A percentile compares a stretch with the other conserved stretches of the same genome.
Evolutionary conservation across 2,797 vertebrate species (phyloP).

Genomic region (Sus cebifrons): DNA sequence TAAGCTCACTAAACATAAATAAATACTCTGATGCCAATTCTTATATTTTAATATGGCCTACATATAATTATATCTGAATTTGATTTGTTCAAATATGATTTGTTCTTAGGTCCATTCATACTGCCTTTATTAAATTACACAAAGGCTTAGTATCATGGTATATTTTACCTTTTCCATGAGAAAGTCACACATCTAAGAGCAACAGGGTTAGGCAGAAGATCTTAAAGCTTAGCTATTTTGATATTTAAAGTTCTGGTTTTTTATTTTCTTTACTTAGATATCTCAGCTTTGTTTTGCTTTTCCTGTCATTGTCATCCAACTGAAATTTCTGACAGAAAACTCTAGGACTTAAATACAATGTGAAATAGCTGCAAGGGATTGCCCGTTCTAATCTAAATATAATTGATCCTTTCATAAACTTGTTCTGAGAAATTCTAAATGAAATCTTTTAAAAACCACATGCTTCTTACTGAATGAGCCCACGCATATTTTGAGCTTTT

Average conservation of each 20-base stretch:
- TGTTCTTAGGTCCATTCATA: slow-evolving; percentile 43
- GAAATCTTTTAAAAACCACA: slow-evolving; percentile 79
- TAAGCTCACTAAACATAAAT: slow-evolving; percentile 33
- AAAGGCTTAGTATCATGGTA: background rate
- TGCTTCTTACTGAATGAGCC: slow-evolving; percentile 83
- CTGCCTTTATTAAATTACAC: background rate
- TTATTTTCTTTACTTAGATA: background rate
- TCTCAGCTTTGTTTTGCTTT: background rate
- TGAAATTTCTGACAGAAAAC: slow-evolving; percentile 33
- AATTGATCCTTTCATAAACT: slow-evolving; percentile 74
- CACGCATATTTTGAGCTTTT: slow-evolving; percentile 73
- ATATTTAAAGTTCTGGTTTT: background rate
- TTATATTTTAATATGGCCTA: background rate
- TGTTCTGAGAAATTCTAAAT: slow-evolving; percentile 74
- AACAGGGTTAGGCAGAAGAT: background rate
- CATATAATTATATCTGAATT: background rate
- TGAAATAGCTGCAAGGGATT: slow-evolving; percentile 43
- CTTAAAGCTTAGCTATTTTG: background rate
- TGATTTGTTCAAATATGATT: background rate
- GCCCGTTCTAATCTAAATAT: slow-evolving; percentile 62
- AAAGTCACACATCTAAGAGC: background rate
- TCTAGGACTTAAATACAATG: slow-evolving; percentile 21
- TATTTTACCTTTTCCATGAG: background rate
- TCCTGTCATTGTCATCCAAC: background rate
- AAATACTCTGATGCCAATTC: background rate